Conservation (phyloP, 2,113 vertebrate genomes). For the Eurypyga helias region DNA sequence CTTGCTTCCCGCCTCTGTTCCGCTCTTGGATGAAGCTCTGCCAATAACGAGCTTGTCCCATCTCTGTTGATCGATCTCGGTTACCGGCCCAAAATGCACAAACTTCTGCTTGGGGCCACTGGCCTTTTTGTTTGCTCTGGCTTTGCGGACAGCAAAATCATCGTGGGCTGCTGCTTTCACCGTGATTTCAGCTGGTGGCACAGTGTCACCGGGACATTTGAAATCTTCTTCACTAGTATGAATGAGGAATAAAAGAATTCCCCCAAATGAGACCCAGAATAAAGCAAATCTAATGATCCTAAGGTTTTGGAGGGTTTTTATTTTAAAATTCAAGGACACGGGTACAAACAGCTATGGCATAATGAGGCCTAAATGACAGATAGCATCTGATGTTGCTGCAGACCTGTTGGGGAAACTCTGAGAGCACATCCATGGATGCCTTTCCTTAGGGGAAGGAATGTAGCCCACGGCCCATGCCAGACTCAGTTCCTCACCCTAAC, state of each 20-base stretch:
- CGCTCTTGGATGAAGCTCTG: conserved; percentile 53
- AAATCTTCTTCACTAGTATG: conserved; percentile 68
- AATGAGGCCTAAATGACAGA: background rate
- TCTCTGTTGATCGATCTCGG: conserved; percentile 87
- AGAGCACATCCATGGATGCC: background rate
- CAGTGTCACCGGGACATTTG: background rate
- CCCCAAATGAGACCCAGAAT: conserved; percentile 9
- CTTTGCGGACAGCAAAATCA: conserved; percentile 80
- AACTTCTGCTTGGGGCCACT: conserved; percentile 79
- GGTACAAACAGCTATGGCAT: background rate
- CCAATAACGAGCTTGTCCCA: conserved; percentile 84
- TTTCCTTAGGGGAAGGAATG: background rate
- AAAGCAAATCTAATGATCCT: background rate
- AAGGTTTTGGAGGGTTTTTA: background rate
- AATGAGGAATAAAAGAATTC: conserved; percentile 61
- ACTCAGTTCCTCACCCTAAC: background rate
- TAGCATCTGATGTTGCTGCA: background rate
- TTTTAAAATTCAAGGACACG: background rate
- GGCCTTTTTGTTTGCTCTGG: conserved; percentile 78
- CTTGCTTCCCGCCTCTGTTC: conserved; percentile 60
- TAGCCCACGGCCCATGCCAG: background rate
- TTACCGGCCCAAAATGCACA: conserved; percentile 94
- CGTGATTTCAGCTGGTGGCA: conserved; percentile 70
- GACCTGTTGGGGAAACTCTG: background rate
- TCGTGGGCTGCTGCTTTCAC: conserved; percentile 74